Base-by-base conservation (phyloP, 2,797 vertebrate genomes). In the Molossus alvarezi region DNA sequence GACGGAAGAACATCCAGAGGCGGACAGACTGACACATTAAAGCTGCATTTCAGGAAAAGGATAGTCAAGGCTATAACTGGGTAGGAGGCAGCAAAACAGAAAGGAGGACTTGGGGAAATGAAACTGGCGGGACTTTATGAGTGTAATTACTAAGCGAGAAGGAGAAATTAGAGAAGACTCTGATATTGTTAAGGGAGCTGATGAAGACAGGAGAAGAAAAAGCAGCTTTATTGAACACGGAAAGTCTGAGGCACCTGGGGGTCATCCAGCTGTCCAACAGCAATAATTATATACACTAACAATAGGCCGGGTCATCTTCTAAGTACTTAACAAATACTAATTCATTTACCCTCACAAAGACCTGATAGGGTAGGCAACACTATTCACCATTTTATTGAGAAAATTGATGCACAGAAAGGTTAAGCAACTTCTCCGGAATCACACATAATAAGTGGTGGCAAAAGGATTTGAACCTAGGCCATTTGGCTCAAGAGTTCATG, bases 291-390 rank as follows among this genome's bases (percentile, higher is more conserved):
- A 67, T 9, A 82, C 29, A 67, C 17, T 79, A 67, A 51, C 67
- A 41, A 45, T 13, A 18, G 20, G 80, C 27, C 69, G 71, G 17
- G 48, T 77, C 25, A 5, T 91, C 55, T 55, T 93, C 62, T 72
- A 88, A 87, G 45, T 15, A 53, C 4, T 73, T 79, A 72, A 58
- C 62, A 71, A 21, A 60, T 33, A 33, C 37, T 33, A 83, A 80
- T 62, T 77, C 67, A 85, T 57, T 80, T 90, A 86, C 51, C 53
- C 41, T 89, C 65, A 72, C 41, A 33, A 85, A 80, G 72, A 77
- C 62, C 41, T 73, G 62, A 95, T 21, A 20, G 80, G 23, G 45
- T 37, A 90, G 29, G 14, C 67, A 77, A 62, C 88, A 33, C 21
- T 82, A 48, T 81, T 27, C 20, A 6, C 73, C 80, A 65, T 69